Evolutionary conservation across 2,113 vertebrate species (phyloP), one percentile per base, ranked within the genome.

Genomic region (Nannospalax galili): DNA sequence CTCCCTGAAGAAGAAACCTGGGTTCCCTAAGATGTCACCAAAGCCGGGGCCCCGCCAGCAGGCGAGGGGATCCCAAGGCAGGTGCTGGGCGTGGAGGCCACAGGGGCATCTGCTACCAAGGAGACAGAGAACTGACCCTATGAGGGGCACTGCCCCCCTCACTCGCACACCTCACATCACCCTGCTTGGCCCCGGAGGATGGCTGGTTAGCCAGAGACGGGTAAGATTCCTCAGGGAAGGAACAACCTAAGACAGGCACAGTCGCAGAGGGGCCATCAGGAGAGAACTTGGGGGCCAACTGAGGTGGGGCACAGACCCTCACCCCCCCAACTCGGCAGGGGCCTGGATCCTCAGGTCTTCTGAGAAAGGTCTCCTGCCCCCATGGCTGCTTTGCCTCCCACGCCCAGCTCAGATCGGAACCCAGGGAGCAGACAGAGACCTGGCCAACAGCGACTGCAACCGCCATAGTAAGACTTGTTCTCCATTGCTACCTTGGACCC

Each of bases 181-280:
- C 96, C 89, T 95, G 97, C 69, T 97, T 95, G 97, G 97, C 97
- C 98, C 97, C 79, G 77, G 97, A 98, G 97, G 99, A 99, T 98
- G 99, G 99, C 98, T 99, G 99, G 99, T 98, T 99, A 99, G 99
- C 99, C 99, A 96, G 98, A 99, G 99, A 99, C 99, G 99, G 99
- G 99, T 99, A 99, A 99, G 99, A 99, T 99, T 99, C 99, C 99
- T 98, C 96, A 72, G 48, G 97, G 98, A 98, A 98, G 99, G 99
- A 98, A 99, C 99, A 98, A 99, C 99, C 99, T 99, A 99, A 99
- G 99, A 98, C 99, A 99, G 99, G 99, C 99, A 99, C 99, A 99
- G 99, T 98, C 99, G 98, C 98, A 98, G 98, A 98, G 98, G 98
- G 98, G 81, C 98, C 98, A 98, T 84, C 97, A 98, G 96, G 97